phyloP scores from a whole-genome alignment of 2,113 vertebrate species.

The Lepisosteus osseus region DNA sequence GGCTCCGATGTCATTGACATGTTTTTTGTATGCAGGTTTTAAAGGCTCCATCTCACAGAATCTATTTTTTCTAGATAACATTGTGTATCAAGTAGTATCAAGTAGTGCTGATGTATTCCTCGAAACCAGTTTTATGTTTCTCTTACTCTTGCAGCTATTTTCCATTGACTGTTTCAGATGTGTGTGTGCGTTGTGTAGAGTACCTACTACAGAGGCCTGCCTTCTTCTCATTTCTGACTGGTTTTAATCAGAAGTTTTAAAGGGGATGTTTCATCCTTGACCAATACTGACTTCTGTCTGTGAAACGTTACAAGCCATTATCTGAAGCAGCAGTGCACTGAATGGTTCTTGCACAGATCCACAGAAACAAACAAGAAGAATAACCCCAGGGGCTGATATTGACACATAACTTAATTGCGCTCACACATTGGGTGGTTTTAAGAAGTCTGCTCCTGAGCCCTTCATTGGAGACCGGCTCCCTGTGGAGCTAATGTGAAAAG shows the following conservation, averaged over 20 bases:
- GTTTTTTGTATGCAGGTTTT: too few species aligned
- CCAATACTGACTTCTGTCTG: neutral
- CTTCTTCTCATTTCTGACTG: neutral
- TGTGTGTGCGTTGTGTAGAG: neutral
- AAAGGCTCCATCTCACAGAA: too few species aligned
- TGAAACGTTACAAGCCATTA: neutral
- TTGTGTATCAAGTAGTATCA: neutral
- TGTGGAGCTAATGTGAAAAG: conserved; percentile 17
- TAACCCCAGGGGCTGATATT: conserved; percentile 19
- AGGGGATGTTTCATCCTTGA: conserved; percentile 3
- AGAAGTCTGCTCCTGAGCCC: conserved; percentile 19
- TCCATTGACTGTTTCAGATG: neutral
- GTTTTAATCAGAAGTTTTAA: neutral
- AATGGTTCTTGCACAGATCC: conserved; percentile 9
- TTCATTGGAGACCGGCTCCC: conserved; percentile 15
- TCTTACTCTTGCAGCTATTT: neutral
- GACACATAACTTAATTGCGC: conserved; percentile 27
- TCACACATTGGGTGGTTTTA: conserved; percentile 20
- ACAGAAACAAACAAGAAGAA: conserved; percentile 22
- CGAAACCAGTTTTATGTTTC: too few species aligned
- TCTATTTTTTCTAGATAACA: neutral
- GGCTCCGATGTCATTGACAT: too few species aligned
- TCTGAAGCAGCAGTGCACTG: neutral
- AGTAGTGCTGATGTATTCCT: neutral
- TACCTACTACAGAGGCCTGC: neutral